These are phyloP conservation scores for Procambarus clarkii DNA, from an alignment of 1,140 invertebrate genomes.

Conservation along the genomic window DNA sequence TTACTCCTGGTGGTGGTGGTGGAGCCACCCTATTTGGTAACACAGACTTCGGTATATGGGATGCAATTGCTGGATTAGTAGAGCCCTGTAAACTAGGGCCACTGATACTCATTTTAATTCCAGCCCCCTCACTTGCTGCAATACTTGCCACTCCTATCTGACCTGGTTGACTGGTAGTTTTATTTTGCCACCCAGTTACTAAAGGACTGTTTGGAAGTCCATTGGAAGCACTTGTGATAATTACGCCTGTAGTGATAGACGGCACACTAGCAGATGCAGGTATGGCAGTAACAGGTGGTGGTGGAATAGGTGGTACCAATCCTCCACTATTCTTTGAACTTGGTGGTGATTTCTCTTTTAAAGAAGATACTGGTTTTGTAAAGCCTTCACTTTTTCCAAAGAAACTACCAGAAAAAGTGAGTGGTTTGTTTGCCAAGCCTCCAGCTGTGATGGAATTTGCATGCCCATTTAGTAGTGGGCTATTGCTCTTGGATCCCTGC, in stretches of 20 bases:
- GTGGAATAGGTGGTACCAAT: slow-evolving; percentile 24
- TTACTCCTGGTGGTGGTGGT: slow-evolving; percentile 13
- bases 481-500: slow-evolving; percentile 71
- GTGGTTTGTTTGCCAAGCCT: slow-evolving; percentile 18
- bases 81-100: slow-evolving; percentile 70
- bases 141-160: neutral
- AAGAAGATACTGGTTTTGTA: slow-evolving; percentile 48
- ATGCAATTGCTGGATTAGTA: slow-evolving; percentile 68
- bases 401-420: slow-evolving; percentile 22
- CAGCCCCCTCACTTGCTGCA: slow-evolving; percentile 5
- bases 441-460: slow-evolving; percentile 44
- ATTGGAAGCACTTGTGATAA: slow-evolving; percentile 20
- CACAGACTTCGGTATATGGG: slow-evolving; percentile 28
- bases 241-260: neutral
- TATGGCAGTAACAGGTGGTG: slow-evolving; percentile 25
- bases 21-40: slow-evolving; percentile 49
- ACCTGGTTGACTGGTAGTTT: neutral
- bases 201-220: slow-evolving; percentile 5
- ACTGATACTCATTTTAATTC: slow-evolving; percentile 58
- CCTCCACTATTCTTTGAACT: neutral
- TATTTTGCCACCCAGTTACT: neutral
- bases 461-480: slow-evolving; percentile 71
- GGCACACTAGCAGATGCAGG: neutral
- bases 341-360: slow-evolving; percentile 49
- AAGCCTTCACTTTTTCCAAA: slow-evolving; percentile 68